phyloP scores from a whole-genome alignment of 2,113 vertebrate genomes.

The Prolemur simus region DNA sequence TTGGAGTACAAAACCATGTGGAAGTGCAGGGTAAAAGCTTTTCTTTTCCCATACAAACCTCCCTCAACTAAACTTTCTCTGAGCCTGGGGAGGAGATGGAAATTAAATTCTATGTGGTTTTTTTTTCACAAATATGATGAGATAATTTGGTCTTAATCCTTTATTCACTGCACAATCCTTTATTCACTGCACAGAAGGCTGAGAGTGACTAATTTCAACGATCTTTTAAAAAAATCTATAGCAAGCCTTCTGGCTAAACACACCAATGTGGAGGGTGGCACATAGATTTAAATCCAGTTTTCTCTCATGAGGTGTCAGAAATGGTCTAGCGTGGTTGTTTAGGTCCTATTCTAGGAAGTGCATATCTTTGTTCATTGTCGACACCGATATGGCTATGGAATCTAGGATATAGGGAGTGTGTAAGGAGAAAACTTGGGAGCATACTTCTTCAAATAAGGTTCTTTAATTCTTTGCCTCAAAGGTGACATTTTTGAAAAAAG shows the following conservation, averaged over 20 bases:
- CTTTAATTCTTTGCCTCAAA: slow-evolving; percentile 25
- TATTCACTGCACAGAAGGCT: slow-evolving; percentile 59
- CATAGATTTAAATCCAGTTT: slow-evolving; percentile 55
- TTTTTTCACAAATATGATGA: slow-evolving; percentile 47
- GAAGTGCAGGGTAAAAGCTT: not conserved
- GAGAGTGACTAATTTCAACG: slow-evolving; percentile 75
- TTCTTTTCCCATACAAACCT: not conserved
- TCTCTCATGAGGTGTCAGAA: slow-evolving; percentile 34
- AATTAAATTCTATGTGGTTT: slow-evolving; percentile 12
- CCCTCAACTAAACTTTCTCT: not conserved
- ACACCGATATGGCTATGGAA: not conserved
- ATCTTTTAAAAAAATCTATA: slow-evolving; percentile 71
- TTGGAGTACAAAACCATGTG: not conserved
- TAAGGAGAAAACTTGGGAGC: not conserved
- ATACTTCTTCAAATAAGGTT: not conserved
- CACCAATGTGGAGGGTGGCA: slow-evolving; percentile 33
- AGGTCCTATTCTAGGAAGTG: not conserved
- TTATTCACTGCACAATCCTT: slow-evolving; percentile 42
- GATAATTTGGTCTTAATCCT: slow-evolving; percentile 53
- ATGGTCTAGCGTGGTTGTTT: not conserved
- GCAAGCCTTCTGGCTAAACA: slow-evolving; percentile 65
- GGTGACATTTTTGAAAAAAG: not conserved
- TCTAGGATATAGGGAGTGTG: not conserved
- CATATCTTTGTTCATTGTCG: not conserved
- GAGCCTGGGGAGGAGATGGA: not conserved